Evolutionary conservation across 2,113 vertebrate genomes (phyloP).

Genomic region (Caracal caracal): DNA sequence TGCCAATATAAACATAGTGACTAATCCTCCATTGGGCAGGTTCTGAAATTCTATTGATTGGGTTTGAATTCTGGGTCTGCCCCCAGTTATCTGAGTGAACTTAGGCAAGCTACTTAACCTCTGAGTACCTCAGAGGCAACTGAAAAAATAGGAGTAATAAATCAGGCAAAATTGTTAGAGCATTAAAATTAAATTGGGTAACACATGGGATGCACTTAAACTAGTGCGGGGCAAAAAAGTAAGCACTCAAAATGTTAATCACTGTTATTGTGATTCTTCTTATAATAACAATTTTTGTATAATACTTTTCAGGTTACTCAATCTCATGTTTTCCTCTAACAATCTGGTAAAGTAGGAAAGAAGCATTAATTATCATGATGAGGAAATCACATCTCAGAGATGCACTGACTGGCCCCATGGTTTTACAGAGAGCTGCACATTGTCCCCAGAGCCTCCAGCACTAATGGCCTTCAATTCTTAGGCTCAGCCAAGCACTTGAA

Average conservation of each 20-base stretch:
- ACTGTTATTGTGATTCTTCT: neutral
- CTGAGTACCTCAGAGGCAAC: neutral
- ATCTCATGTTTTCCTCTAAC: neutral
- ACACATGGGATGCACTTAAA: neutral
- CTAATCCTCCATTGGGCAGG: neutral
- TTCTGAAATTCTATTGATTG: neutral
- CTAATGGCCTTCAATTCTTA: neutral
- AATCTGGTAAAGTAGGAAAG: neutral
- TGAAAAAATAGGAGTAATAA: neutral
- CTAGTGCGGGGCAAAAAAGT: neutral
- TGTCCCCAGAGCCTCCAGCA: neutral
- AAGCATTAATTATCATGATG: neutral
- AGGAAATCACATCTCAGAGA: neutral
- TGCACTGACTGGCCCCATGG: neutral
- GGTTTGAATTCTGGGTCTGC: neutral
- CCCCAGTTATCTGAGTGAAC: neutral
- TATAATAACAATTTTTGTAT: neutral
- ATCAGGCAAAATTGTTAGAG: neutral
- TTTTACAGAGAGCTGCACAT: neutral
- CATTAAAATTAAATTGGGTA: neutral
- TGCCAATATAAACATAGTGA: neutral
- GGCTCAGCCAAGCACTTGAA: neutral
- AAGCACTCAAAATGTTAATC: neutral
- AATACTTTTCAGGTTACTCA: neutral
- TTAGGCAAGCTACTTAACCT: neutral